Conservation (phyloP, 2,888 invertebrate genomes). For the Ceramica pisi region DNA sequence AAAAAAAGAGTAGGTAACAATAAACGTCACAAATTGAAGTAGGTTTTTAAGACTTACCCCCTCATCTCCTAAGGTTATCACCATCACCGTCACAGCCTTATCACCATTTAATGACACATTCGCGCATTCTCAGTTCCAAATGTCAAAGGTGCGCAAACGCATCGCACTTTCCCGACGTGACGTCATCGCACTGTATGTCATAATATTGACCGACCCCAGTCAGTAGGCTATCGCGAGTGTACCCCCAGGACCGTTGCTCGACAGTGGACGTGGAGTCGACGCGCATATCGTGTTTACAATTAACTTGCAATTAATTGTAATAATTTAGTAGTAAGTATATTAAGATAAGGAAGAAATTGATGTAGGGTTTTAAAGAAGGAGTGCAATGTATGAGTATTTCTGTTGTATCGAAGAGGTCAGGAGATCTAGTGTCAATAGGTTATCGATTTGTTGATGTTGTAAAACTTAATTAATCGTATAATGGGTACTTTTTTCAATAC, state of each 20-base stretch:
- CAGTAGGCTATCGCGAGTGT: conserved; percentile 60
- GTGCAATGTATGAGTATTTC: conserved; percentile 15
- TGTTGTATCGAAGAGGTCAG: conserved; percentile 28
- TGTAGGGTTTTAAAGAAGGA: conserved; percentile 10
- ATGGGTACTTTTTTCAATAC: conserved; percentile 13
- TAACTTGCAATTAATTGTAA: conserved; percentile 50
- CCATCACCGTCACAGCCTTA: conserved; percentile 17
- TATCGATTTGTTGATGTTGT: conserved; percentile 39
- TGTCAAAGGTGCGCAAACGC: conserved; percentile 52
- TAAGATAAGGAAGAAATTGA: conserved; percentile 38
- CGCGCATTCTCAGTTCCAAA: conserved; percentile 28
- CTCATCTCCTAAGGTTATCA: conserved; percentile 30
- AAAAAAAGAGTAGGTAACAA: no score
- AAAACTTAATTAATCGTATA: conserved; percentile 28
- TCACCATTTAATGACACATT: conserved; percentile 11
- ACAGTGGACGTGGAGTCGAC: conserved; percentile 12
- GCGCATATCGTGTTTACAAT: conserved; percentile 51
- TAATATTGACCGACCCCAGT: conserved; percentile 67
- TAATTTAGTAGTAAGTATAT: conserved; percentile 42
- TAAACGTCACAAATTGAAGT: conserved; percentile 26
- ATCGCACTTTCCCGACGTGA: conserved; percentile 56
- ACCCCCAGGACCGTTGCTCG: conserved; percentile 63
- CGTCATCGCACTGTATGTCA: conserved; percentile 55
- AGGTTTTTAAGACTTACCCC: neutral
- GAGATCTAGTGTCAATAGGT: conserved; percentile 31